phyloP scores from a whole-genome alignment of 2,888 invertebrate species.

The Dioctria rufipes region DNA sequence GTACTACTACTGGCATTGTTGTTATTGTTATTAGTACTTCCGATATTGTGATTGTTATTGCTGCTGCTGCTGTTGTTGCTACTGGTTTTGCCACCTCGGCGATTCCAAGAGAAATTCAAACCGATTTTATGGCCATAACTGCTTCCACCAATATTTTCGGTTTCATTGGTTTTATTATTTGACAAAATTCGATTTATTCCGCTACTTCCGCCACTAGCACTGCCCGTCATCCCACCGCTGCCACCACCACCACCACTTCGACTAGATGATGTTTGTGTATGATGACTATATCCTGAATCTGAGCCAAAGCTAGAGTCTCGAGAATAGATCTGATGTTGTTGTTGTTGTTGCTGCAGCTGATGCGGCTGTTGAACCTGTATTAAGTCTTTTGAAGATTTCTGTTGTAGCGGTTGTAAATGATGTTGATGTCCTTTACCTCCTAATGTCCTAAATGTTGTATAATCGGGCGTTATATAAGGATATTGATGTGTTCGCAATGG shows the following conservation, averaged over 20 bases:
- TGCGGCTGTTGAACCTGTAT: slow-evolving; percentile 41
- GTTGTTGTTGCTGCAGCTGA: slow-evolving; percentile 51
- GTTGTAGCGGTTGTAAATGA: slow-evolving; percentile 42
- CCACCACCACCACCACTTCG: slow-evolving; percentile 60
- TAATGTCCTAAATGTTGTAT: slow-evolving; percentile 58
- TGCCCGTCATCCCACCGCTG: slow-evolving; percentile 12
- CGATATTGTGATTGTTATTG: not conserved
- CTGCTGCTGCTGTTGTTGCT: slow-evolving; percentile 14
- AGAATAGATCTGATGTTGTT: slow-evolving; percentile 73
- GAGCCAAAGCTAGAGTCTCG: slow-evolving; percentile 87
- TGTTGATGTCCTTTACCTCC: slow-evolving; percentile 54
- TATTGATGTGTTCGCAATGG: slow-evolving; percentile 72
- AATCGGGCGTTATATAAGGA: slow-evolving; percentile 68
- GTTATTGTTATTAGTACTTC: slow-evolving; percentile 53
- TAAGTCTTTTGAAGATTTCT: slow-evolving; percentile 50
- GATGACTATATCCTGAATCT: slow-evolving; percentile 88
- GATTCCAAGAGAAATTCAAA: slow-evolving; percentile 55
- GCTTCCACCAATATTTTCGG: slow-evolving; percentile 9
- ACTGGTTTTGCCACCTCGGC: slow-evolving; percentile 50
- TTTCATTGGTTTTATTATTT: not conserved
- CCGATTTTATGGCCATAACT: slow-evolving; percentile 49
- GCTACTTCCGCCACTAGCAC: slow-evolving; percentile 16
- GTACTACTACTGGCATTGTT: slow-evolving; percentile 47
- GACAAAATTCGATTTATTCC: not conserved
- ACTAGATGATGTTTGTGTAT: slow-evolving; percentile 69